These are phyloP conservation scores for Neuroterus valhalla DNA, from an alignment of 1,140 invertebrate genomes.

Conservation along the genomic window DNA sequence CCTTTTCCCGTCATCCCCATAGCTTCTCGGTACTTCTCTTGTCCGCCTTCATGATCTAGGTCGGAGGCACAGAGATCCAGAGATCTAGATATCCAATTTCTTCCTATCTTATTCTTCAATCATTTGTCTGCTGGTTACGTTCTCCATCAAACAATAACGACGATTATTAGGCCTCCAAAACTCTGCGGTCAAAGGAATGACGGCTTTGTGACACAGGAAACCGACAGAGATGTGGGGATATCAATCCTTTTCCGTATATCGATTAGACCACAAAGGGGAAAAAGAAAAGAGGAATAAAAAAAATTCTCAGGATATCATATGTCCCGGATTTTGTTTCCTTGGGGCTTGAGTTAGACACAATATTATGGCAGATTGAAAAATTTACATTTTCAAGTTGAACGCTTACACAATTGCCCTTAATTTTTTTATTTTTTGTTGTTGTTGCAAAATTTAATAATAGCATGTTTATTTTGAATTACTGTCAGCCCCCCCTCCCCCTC, in stretches of 20 bases:
- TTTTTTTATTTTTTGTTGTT: too few species aligned
- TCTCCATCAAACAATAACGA: slow-evolving; percentile 32
- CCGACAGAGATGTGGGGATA: neutral
- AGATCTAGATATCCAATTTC: slow-evolving; percentile 35
- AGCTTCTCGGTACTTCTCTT: slow-evolving; percentile 11
- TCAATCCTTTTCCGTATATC: slow-evolving; percentile 22
- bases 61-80: slow-evolving; percentile 1
- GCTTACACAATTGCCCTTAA: too few species aligned
- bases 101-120: neutral
- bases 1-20: slow-evolving; percentile 19
- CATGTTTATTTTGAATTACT: too few species aligned
- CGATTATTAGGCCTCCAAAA: slow-evolving; percentile 13
- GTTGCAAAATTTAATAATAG: too few species aligned
- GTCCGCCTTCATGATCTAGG: slow-evolving; percentile 19
- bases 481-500: too few species aligned
- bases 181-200: neutral
- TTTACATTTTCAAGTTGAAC: neutral
- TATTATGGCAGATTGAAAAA: neutral
- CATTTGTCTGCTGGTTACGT: slow-evolving; percentile 31
- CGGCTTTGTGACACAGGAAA: slow-evolving; percentile 29
- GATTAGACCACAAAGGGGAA: neutral
- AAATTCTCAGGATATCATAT: neutral
- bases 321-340: neutral
- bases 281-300: neutral
- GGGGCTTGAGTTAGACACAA: neutral